Evolutionary conservation across 2,888 invertebrate species (phyloP).

Genomic region (Amphipyra tragopoginis): DNA sequence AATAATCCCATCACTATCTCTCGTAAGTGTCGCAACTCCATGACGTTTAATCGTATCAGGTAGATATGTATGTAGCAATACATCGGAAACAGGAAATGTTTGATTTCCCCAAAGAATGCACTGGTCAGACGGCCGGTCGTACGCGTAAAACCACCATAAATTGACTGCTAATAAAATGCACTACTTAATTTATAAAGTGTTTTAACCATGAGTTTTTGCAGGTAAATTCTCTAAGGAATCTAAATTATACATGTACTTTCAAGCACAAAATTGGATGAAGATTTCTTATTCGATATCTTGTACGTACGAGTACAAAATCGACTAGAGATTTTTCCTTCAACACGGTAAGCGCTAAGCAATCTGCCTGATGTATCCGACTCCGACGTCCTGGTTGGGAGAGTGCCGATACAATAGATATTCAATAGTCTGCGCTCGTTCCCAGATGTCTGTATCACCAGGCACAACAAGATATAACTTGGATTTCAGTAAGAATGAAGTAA

Average conservation of each 20-base stretch:
- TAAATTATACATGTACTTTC: neutral
- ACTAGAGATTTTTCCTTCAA: conserved; percentile 7
- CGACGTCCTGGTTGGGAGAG: neutral
- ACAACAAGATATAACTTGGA: too few species aligned
- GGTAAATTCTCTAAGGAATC: neutral
- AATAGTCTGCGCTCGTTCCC: conserved; percentile 11
- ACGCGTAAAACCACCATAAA: conserved; percentile 16
- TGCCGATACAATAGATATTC: conserved; percentile 25
- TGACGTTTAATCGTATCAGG: conserved; percentile 8
- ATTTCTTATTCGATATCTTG: neutral
- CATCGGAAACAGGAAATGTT: conserved; percentile 21
- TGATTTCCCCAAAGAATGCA: conserved; percentile 38
- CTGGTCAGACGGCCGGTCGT: neutral
- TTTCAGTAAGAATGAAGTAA: too few species aligned
- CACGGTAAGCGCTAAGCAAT: conserved; percentile 27
- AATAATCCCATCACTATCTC: too few species aligned
- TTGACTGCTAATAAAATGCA: neutral
- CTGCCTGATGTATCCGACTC: conserved; percentile 39
- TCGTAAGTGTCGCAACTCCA: too few species aligned
- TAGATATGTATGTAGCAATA: conserved; percentile 1
- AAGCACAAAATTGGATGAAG: neutral
- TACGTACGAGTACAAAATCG: neutral
- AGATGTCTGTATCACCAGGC: conserved; percentile 1
- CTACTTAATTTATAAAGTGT: too few species aligned
- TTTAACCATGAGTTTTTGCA: too few species aligned